Percentiles rank a stretch among this genome's conserved stretches.
phyloP scores from a whole-genome alignment of 1,140 invertebrate species.

The Planococcus citri region DNA sequence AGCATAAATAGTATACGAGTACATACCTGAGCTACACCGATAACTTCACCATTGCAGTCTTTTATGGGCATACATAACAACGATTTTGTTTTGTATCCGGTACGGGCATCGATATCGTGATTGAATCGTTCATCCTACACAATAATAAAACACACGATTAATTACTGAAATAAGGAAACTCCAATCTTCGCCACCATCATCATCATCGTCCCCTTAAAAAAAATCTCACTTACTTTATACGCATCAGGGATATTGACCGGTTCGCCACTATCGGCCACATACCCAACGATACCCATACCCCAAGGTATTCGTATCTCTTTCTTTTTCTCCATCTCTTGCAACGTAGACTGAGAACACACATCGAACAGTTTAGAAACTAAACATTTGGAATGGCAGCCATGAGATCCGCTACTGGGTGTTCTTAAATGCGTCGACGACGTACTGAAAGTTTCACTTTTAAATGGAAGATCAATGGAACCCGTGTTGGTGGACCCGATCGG shows the following conservation, averaged over 20 bases:
- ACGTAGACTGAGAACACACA: constrained; percentile 75
- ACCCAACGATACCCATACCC: constrained; percentile 83
- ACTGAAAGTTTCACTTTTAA: background rate
- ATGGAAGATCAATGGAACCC: constrained; percentile 12
- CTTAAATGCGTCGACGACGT: constrained; percentile 13
- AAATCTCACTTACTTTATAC: constrained; percentile 57
- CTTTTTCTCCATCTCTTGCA: constrained; percentile 80
- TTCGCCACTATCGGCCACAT: constrained; percentile 83
- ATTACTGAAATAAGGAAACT: background rate
- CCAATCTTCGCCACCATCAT: too few relatives aligned
- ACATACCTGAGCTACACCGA: constrained; percentile 81
- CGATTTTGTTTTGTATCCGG: constrained; percentile 83
- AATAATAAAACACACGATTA: constrained; percentile 26
- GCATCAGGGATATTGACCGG: constrained; percentile 90
- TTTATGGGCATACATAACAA: constrained; percentile 93
- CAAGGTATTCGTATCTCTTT: constrained; percentile 84
- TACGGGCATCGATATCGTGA: constrained; percentile 80
- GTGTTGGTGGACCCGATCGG: constrained; percentile 26
- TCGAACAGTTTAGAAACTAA: constrained; percentile 90
- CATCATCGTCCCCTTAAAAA: too few relatives aligned
- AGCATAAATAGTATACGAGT: too few relatives aligned
- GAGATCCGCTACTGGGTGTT: constrained; percentile 1
- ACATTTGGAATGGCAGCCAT: constrained; percentile 39
- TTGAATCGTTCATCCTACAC: constrained; percentile 80
- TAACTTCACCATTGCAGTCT: constrained; percentile 83